Evolutionary conservation across 2,113 vertebrate species (phyloP).

Genomic region (Hypocryptadius cinnamomeus): DNA sequence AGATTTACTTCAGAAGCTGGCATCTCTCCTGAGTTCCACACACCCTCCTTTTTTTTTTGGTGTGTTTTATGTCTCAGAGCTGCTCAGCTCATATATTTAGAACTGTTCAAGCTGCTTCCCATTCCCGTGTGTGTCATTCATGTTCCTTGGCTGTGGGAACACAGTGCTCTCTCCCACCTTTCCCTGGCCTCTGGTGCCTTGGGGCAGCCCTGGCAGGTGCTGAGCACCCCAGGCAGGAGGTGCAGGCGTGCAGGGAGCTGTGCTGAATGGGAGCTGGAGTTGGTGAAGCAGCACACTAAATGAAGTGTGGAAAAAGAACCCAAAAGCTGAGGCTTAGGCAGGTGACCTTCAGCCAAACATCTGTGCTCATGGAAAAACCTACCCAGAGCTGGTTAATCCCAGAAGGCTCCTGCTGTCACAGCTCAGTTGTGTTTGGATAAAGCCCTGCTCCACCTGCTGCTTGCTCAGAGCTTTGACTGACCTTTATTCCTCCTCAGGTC

Average conservation of each 20-base stretch:
- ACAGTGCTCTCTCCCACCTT: background rate
- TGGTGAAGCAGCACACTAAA: background rate
- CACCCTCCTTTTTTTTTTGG: background rate
- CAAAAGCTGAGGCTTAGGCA: background rate
- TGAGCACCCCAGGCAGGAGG: background rate
- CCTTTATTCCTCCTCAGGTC: background rate
- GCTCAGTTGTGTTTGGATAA: background rate
- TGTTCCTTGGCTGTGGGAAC: background rate
- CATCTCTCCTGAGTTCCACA: background rate
- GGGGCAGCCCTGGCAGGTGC: background rate
- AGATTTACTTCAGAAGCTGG: background rate
- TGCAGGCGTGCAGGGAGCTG: background rate
- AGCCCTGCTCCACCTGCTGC: slow-evolving; percentile 38
- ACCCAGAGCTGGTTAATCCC: slow-evolving; percentile 26
- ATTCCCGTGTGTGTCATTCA: background rate
- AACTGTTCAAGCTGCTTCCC: background rate
- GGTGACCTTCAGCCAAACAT: slow-evolving; percentile 49
- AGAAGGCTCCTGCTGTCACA: slow-evolving; percentile 13
- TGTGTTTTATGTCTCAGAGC: background rate
- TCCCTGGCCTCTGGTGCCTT: background rate
- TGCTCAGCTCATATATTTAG: background rate
- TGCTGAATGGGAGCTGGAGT: background rate
- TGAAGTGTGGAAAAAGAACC: background rate
- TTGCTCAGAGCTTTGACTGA: slow-evolving; percentile 8
- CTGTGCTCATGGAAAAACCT: slow-evolving; percentile 28